Evolutionary conservation across 2,113 vertebrate genomes (phyloP).

Genomic region (Patagioenas fasciata): DNA sequence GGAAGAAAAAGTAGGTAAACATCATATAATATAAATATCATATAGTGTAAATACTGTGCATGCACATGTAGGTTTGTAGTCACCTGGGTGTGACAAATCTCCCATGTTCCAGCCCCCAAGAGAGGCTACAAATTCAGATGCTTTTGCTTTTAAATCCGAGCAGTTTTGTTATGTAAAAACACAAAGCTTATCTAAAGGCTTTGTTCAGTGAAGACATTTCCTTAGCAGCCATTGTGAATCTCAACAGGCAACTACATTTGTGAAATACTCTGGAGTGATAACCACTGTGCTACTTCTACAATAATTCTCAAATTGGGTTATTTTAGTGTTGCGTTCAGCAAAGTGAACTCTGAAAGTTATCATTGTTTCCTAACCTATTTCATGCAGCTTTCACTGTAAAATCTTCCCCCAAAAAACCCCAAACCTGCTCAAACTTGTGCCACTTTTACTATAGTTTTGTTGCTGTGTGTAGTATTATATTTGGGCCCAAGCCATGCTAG

Average conservation of each 20-base stretch:
- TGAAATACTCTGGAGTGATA: neutral
- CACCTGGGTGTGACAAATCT: neutral
- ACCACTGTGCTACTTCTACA: neutral
- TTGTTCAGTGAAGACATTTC: neutral
- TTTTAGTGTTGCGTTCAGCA: neutral
- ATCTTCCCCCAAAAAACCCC: too few relatives aligned
- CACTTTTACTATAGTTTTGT: neutral
- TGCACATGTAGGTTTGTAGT: neutral
- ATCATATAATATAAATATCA: neutral
- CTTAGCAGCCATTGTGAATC: neutral
- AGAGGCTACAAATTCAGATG: neutral
- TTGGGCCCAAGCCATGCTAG: neutral
- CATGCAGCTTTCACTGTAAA: neutral
- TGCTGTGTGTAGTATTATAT: neutral
- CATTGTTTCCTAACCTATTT: neutral
- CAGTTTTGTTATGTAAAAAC: neutral
- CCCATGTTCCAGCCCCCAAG: neutral
- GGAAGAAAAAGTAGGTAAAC: constrained; percentile 86
- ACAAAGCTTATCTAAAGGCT: neutral
- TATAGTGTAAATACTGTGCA: too few relatives aligned
- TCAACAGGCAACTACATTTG: neutral
- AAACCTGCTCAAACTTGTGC: neutral
- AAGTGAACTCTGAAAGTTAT: neutral
- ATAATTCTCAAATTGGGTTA: neutral
- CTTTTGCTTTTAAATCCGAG: neutral